Conservation (phyloP, 2,888 invertebrate species). For the Pammene aurita region DNA sequence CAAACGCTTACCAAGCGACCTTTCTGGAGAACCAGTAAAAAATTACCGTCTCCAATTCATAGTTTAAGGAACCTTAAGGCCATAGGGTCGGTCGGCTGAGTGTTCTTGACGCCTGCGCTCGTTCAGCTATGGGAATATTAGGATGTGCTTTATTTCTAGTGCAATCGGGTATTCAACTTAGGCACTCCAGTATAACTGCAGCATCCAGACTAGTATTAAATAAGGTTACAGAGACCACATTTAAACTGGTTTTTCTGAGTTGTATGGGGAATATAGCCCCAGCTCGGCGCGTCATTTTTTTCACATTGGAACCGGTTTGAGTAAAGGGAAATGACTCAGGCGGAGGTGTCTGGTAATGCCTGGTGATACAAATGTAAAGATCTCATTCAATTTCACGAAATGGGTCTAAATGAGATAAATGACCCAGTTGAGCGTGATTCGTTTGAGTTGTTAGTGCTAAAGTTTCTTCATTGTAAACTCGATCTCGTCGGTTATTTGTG, state of each 20-base stretch:
- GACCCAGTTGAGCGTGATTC: conserved; percentile 17
- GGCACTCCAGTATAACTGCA: neutral
- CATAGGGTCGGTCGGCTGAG: no score
- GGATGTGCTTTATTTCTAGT: neutral
- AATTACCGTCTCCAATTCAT: neutral
- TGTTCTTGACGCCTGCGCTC: no score
- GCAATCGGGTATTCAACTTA: neutral
- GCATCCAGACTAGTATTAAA: neutral
- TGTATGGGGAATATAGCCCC: neutral
- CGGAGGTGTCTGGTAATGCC: conserved; percentile 51
- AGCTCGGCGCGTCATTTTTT: conserved; percentile 67
- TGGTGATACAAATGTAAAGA: conserved; percentile 42
- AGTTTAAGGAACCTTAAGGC: neutral
- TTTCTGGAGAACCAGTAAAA: neutral
- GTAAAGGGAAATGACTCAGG: conserved; percentile 74
- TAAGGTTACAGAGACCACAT: neutral
- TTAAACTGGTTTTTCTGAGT: neutral
- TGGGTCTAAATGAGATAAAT: conserved; percentile 36
- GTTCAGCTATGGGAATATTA: neutral
- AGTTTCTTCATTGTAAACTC: conserved; percentile 39
- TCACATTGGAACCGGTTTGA: conserved; percentile 71
- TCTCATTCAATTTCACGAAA: conserved; percentile 37
- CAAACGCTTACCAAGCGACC: neutral
- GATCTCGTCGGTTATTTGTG: conserved; percentile 36
- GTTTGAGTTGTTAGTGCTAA: conserved; percentile 26